Base-by-base conservation (phyloP, 2,888 invertebrate genomes). In the Prosopocoilus inquinatus region DNA sequence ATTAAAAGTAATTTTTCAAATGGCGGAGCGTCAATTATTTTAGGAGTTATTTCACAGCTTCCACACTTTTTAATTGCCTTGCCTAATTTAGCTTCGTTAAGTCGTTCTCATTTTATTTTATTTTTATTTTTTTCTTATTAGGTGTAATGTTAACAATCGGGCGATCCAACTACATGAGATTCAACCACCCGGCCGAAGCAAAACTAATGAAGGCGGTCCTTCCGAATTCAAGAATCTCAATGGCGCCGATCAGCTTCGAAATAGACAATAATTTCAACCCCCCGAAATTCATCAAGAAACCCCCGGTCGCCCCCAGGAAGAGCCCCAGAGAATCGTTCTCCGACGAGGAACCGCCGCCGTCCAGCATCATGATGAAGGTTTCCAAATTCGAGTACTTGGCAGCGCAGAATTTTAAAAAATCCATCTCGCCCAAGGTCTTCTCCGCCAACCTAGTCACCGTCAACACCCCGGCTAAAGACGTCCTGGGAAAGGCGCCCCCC, bases 81-180 rank as follows among this genome's bases (percentile, higher is more conserved):
- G 20, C 20, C 7, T 28, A 28, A 28, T 28, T 28, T 28, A 28
- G 20, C 1, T 7, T 28, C 20, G 7, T 3, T 28, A 28, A 28
- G 20, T 20, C 5, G 20, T 2, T 20, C 20, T 28, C 7, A 28
- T 7, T 28, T 28, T 1, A 28, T n/a, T n/a, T n/a, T n/a, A 28
- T 28, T 28, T 28, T 28, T 28, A 5, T 28, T 28, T 4, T 28
- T 28, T 28, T 28, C 3, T 57, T 78, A 79, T 1, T 81, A 92
- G 92, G 92, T 69, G 92, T 91, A 72, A 94, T 94, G 91, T 80
- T 95, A 61, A 93, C 92, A 49, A 88, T 96, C 66, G 95, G 95
- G 28, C 85, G 93, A 47, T 92, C 94, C 49, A 94, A 92, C 77
- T 93, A 92, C 78, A 86, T 95, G 76, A 88, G 95, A 39, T 95